Base-by-base conservation (phyloP, 1,140 invertebrate species). In the Heliconius himera region DNA sequence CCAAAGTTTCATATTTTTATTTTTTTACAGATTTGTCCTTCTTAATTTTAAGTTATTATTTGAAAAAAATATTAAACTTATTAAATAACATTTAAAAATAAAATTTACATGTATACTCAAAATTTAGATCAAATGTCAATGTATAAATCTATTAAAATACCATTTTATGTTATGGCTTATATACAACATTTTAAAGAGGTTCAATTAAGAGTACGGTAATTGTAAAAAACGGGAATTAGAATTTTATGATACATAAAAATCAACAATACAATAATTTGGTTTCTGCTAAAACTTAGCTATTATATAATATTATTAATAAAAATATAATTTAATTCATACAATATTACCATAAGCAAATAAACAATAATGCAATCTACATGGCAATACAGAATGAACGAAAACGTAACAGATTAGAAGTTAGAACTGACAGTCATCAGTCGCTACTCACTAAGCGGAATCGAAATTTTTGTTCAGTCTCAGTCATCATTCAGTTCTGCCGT, bases 1-100 rank as follows among this genome's bases (percentile, higher is more conserved):
- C 60, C 26, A 56, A 56, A 22, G 22, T 66, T 66, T 66, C 26
- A 66, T 66, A 66, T 66, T 66, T 66, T n/a, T 56, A 56, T 56
- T 22, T 29, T 66, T n/a, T 66, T 29, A 9, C 13, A 13, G 26
- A 66, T 5, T 29, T 13, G 1, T 29, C 26, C 4, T 66, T 66
- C 13, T 66, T 26, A 16, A 0, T 66, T 22, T 22, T 60, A 60
- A 11, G n/a, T 13, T 26, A 3, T 22, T 22, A 60, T 60, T 66
- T 6, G 13, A 66, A 66, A 26, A 66, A 29, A 66, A 22, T 29
- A 29, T 29, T 66, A 29, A 66, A 66, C 4, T 66, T 66, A 66
- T 66, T 5, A 29, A 66, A 66, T 66, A 66, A 66, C 1, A 29
- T n/a, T 56, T 56, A 26, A 66, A 66, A 9, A 66, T 66, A 13